These are phyloP conservation scores for Agrotis exclamationis DNA, from an alignment of 2,888 invertebrate species.

Conservation along the genomic window DNA sequence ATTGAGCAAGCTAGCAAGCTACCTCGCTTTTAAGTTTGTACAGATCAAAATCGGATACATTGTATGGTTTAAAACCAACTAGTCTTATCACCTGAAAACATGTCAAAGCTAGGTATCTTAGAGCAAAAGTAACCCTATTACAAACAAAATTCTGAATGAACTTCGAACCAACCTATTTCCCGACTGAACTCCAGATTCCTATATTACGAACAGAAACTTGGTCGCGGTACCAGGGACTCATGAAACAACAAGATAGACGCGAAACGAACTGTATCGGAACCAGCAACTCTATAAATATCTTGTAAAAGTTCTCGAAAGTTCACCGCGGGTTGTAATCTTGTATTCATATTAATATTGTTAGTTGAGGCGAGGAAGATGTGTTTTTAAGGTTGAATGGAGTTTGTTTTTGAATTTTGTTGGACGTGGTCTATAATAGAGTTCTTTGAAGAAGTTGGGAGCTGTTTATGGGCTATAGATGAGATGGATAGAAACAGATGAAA, in stretches of 20 bases:
- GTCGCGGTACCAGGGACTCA: constrained; percentile 35
- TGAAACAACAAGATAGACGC: constrained; percentile 46
- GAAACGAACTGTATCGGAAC: constrained; percentile 37
- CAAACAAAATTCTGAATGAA: constrained; percentile 10
- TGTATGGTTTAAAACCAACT: background rate
- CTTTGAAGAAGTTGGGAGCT: background rate
- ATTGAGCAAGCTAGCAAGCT: too few relatives aligned
- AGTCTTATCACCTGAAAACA: background rate
- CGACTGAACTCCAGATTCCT: constrained; percentile 36
- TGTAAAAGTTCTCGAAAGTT: constrained; percentile 40
- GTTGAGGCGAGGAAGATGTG: background rate
- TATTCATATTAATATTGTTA: constrained; percentile 41
- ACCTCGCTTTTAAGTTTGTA: too few relatives aligned
- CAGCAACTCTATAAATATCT: constrained; percentile 35
- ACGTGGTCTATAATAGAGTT: background rate
- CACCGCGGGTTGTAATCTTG: constrained; percentile 10
- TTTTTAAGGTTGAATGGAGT: constrained; percentile 10
- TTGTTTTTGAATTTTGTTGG: constrained; percentile 1
- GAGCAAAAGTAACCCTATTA: background rate
- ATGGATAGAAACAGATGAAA: background rate
- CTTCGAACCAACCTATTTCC: constrained; percentile 15
- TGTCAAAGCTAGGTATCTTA: background rate
- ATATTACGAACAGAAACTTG: constrained; percentile 40
- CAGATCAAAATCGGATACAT: too few relatives aligned
- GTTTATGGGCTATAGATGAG: background rate